phyloP scores from a whole-genome alignment of 2,888 invertebrate genomes.

The Sepiola atlantica region DNA sequence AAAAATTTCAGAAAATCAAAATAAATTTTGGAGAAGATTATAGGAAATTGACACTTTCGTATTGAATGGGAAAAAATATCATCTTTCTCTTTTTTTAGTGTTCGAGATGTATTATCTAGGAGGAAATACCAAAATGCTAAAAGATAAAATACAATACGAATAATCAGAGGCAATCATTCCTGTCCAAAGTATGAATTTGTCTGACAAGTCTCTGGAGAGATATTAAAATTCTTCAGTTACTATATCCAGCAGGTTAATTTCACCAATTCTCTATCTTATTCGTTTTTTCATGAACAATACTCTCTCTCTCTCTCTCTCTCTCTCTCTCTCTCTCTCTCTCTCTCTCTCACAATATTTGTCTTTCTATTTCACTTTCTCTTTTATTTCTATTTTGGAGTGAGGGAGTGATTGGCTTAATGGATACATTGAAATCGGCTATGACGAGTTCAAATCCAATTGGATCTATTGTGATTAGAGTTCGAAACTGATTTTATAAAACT shows the following conservation, averaged over 20 bases:
- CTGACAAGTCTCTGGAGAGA: neutral
- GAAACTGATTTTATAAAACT: too few relatives aligned
- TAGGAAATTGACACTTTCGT: neutral
- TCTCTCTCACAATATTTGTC: neutral
- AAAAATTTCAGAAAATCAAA: neutral
- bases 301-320: neutral
- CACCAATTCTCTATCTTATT: neutral
- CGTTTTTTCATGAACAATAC: neutral
- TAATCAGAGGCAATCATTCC: neutral
- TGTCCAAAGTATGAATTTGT: neutral
- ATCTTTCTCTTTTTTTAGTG: neutral
- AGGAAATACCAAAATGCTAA: neutral
- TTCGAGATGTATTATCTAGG: neutral
- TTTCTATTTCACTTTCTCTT: neutral
- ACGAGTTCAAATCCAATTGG: too few relatives aligned
- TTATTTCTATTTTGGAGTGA: neutral
- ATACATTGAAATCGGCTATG: too few relatives aligned
- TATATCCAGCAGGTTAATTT: neutral
- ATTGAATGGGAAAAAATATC: neutral
- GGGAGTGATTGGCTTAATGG: too few relatives aligned
- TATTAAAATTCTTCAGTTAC: neutral
- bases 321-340: neutral
- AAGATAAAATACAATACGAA: neutral
- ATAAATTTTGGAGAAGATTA: neutral
- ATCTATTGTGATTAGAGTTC: too few relatives aligned